A percentile compares a stretch with the other conserved stretches of the same genome.
These are phyloP conservation scores for Heterodera schachtii DNA, from an alignment of 1,140 invertebrate genomes.

Conservation along the genomic window DNA sequence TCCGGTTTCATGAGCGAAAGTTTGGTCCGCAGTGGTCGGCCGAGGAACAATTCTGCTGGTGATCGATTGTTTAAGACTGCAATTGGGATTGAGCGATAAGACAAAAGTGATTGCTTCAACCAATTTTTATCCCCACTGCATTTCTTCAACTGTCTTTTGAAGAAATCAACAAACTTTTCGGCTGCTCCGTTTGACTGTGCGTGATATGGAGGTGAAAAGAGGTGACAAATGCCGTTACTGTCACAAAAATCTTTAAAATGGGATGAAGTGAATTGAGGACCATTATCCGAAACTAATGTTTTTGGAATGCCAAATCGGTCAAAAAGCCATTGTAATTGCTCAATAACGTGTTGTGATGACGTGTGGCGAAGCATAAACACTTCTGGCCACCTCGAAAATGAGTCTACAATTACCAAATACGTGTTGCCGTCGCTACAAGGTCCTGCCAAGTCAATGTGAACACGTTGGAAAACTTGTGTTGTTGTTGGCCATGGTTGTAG, in stretches of 20 bases:
- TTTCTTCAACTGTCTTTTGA: conserved; percentile 39
- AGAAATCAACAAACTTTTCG: conserved; percentile 61
- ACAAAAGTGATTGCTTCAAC: not conserved
- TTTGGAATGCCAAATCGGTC: conserved; percentile 14
- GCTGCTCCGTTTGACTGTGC: conserved; percentile 61
- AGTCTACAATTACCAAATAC: not conserved
- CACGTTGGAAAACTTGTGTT: conserved; percentile 15
- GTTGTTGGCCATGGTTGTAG: conserved; percentile 18
- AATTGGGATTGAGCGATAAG: conserved; percentile 20
- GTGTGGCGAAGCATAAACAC: not conserved
- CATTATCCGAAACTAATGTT: conserved; percentile 64
- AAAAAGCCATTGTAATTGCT: not conserved
- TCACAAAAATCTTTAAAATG: conserved; percentile 60
- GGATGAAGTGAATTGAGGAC: conserved; percentile 59
- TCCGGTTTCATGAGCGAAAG: not conserved
- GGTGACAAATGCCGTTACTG: conserved; percentile 47
- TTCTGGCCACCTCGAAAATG: conserved; percentile 4
- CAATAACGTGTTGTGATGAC: not conserved
- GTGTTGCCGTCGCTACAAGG: conserved; percentile 1
- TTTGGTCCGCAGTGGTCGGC: conserved; percentile 3
- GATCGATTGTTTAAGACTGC: not conserved
- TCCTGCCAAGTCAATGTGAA: conserved; percentile 25
- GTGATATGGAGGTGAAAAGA: conserved; percentile 54
- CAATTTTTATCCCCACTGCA: conserved; percentile 18
- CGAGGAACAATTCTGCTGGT: conserved; percentile 18